These are phyloP conservation scores for Cordylochernes scorpioides DNA, from an alignment of 2,888 invertebrate genomes.

Conservation along the genomic window DNA sequence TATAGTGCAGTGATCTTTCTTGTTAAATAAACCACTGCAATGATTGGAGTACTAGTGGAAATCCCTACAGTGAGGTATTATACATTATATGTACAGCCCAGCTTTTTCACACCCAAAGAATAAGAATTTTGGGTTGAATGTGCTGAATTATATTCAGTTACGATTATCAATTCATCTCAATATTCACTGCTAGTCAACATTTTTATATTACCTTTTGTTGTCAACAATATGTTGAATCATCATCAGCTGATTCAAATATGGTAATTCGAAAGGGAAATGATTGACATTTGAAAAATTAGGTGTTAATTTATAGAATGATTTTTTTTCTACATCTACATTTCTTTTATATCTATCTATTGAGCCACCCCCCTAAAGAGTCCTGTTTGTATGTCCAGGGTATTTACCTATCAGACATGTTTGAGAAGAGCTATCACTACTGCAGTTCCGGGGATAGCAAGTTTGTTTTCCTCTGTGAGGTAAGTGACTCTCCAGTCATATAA, in stretches of 20 bases:
- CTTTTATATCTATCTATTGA: too few relatives aligned
- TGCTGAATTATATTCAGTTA: too few relatives aligned
- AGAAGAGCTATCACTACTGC: conserved; percentile 24
- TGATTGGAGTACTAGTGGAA: too few relatives aligned
- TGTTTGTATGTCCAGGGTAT: conserved; percentile 21
- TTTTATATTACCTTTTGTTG: neutral
- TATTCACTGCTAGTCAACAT: too few relatives aligned
- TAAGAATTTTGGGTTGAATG: too few relatives aligned
- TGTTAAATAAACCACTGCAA: too few relatives aligned
- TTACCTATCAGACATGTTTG: conserved; percentile 27
- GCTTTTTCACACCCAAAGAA: too few relatives aligned
- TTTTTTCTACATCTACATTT: neutral
- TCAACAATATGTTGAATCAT: conserved; percentile 1
- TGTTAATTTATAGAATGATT: neutral
- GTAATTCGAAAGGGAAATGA: neutral
- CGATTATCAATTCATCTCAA: too few relatives aligned
- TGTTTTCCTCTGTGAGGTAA: conserved; percentile 27
- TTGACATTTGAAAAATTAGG: neutral
- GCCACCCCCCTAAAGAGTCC: neutral
- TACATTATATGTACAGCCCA: too few relatives aligned
- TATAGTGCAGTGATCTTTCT: too few relatives aligned
- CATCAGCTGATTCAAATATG: neutral
- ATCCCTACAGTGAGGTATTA: too few relatives aligned
- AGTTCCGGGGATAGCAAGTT: conserved; percentile 17
- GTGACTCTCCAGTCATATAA: too few relatives aligned